Base-by-base conservation (phyloP, 2,888 invertebrate species). In the Drosophila acutilabella region DNA sequence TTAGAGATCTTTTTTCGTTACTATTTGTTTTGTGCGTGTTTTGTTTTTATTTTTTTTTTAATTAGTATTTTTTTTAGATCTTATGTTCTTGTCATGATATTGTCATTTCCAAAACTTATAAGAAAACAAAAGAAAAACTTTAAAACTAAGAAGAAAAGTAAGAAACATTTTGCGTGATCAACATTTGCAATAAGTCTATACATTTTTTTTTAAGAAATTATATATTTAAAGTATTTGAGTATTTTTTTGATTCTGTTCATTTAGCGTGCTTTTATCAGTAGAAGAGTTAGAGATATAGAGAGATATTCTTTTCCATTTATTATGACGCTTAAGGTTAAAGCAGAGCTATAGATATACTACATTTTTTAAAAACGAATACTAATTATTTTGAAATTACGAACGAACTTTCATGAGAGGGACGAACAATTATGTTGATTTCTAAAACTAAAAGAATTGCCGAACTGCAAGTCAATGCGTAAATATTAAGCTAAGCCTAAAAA, bases 71-170 rank as follows among this genome's bases (percentile, higher is more conserved):
- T 69, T 53, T 66, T 30, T 80, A 68, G 73, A 52, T 72, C 38
- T 59, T 73, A 67, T 82, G 72, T 87, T 74, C 47, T 78, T 52
- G 83, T 82, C 83, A 48, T 80, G 59, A 74, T 65, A 52, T 64
- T 64, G 38, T 78, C 57, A 70, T 64, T 66, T 59, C 26, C 2
- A 64, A 64, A 30, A 48, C 30, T 61, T 50, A 48, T 36, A 36
- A 47, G 33, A 47, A 56, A 30, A 40, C 20, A 53, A n/a, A 56
- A 14, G n/a, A 26, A 54, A 54, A 51, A 64, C 18, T 23, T 18
- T 18, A 26, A 59, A 59, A 23, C 11, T 41, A 58, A 42, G 6
- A 36, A 0, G 18, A 64, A 59, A 36, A 44, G 18, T 53, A 41
- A 56, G 20, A 57, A 51, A 20, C 41, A 58, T 51, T 36, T 47